Percentiles rank a stretch among this genome's conserved stretches.
These are phyloP conservation scores for Ictalurus furcatus DNA, from an alignment of 2,113 vertebrate species.

Conservation along the genomic window DNA sequence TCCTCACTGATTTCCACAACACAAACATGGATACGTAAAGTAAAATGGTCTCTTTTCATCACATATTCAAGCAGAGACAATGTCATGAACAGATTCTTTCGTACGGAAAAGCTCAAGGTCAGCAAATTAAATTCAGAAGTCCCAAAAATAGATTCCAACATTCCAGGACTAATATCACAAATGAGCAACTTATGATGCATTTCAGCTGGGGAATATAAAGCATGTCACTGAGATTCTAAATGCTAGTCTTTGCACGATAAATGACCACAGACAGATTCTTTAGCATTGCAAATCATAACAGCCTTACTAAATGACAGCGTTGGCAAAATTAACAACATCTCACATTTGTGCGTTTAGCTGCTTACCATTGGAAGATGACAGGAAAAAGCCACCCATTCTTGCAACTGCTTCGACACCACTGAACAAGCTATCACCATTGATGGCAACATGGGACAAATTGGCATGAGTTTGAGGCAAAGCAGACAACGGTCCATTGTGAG, in stretches of 20 bases:
- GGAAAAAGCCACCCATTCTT: slow-evolving; percentile 57
- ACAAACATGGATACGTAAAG: slow-evolving; percentile 2
- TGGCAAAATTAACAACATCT: background rate
- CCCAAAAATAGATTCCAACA: background rate
- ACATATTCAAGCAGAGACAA: background rate
- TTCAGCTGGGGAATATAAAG: background rate
- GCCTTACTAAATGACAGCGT: background rate
- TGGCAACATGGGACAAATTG: slow-evolving; percentile 53
- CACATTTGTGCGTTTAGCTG: slow-evolving; percentile 15
- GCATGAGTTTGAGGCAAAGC: slow-evolving; percentile 51
- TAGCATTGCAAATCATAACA: background rate
- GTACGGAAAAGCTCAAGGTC: background rate
- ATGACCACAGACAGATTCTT: background rate
- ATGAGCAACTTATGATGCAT: background rate
- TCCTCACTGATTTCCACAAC: slow-evolving; percentile 43
- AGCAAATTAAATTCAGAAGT: background rate
- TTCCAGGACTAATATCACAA: slow-evolving; percentile 6
- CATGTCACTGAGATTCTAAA: background rate
- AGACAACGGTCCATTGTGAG: slow-evolving; percentile 56
- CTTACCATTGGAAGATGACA: slow-evolving; percentile 61
- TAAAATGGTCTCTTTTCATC: background rate
- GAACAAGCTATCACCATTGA: slow-evolving; percentile 60
- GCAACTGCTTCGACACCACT: slow-evolving; percentile 61
- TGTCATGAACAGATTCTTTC: background rate
- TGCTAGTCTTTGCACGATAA: background rate